Conservation (phyloP, 1,140 invertebrate genomes). For the Apolygus lucorum region DNA sequence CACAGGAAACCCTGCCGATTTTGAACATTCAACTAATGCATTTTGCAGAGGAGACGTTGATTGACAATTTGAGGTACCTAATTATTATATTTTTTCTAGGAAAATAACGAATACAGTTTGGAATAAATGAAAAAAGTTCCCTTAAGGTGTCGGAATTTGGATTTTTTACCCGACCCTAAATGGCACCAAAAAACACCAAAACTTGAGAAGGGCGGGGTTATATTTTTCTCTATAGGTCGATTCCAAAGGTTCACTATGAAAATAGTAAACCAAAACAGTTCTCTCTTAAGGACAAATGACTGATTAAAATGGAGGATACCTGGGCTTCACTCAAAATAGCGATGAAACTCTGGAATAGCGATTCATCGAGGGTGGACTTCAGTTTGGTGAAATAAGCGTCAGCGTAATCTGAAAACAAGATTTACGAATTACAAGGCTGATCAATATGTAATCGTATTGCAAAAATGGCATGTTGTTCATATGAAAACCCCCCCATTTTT, state of each 20-base stretch:
- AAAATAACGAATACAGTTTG: too few relatives aligned
- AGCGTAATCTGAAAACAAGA: constrained; percentile 21
- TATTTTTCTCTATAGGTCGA: background rate
- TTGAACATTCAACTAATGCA: too few relatives aligned
- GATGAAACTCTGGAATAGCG: constrained; percentile 17
- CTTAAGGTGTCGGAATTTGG: too few relatives aligned
- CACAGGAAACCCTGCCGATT: too few relatives aligned
- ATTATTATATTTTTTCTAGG: too few relatives aligned
- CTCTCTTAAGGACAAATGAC: background rate
- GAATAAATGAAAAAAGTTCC: too few relatives aligned
- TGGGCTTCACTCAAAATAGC: background rate
- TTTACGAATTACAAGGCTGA: background rate
- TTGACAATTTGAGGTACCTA: too few relatives aligned
- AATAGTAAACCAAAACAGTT: background rate
- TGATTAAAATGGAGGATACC: background rate
- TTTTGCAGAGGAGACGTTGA: too few relatives aligned
- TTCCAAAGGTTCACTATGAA: too few relatives aligned
- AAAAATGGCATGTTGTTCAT: too few relatives aligned
- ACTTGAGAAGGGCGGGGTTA: background rate
- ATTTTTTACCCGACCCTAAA: too few relatives aligned
- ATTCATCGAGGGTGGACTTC: constrained; percentile 19
- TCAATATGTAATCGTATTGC: background rate
- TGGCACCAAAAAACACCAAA: background rate
- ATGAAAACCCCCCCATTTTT: too few relatives aligned
- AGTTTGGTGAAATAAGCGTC: constrained; percentile 17